Base-by-base conservation (phyloP, 2,797 vertebrate genomes). In the Amblyopsis hoosieri region DNA sequence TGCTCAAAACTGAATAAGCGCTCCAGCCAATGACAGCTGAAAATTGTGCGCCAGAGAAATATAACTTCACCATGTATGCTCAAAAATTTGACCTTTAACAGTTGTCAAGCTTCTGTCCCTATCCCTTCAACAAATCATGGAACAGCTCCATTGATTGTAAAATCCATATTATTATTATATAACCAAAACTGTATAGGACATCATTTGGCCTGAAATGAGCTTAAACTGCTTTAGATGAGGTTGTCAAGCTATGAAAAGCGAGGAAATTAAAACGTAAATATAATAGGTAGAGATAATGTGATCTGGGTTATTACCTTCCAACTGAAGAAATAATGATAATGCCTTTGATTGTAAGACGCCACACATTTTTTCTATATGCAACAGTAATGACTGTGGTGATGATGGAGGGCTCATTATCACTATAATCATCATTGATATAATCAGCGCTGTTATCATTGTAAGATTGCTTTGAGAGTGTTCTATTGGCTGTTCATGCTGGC, bases 371-470 rank as follows among this genome's bases (percentile, higher is more conserved):
- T 82, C 82, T 82, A 80, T 82, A 81, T 76, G 85, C 81, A 85
- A 81, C 80, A 77, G 78, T 87, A 86, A 90, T 85, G 85, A 84
- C 67, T 50, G 12, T 57, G 73, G 76, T 81, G 85, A 89, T 78
- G 79, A 84, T 75, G 76, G 78, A 63, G 67, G 51, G 65, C 81
- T 88, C 81, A 88, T 89, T 89, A 90, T 84, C 82, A 72, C 73
- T 76, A 69, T 87, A 83, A 87, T 87, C 79, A 85, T 85, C 76
- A 81, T 84, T 88, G 78, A 70, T 83, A 81, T 89, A 90, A 90
- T 90, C 88, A 86, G 80, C 72, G 64, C 74, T 87, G 85, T 90
- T 90, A 85, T 90, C 81, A 85, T 66, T 83, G 66, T 75, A 72
- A 82, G 75, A 88, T 87, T 87, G 84, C 86, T 85, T 76, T 83